These are phyloP conservation scores for Synergus umbraculus DNA, from an alignment of 2,888 invertebrate genomes.

Conservation along the genomic window DNA sequence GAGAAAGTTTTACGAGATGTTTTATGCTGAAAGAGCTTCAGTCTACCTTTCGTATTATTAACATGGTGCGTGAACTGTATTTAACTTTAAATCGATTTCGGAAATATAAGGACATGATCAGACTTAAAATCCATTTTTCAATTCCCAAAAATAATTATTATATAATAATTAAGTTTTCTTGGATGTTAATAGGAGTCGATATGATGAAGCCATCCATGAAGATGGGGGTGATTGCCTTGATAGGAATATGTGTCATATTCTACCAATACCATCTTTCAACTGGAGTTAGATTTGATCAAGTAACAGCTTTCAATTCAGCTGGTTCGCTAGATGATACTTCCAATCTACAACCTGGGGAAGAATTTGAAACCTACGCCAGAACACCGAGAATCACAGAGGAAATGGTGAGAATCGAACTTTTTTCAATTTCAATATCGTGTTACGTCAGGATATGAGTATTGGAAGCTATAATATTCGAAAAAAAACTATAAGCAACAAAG, in stretches of 20 bases:
- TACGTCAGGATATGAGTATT: constrained; percentile 2
- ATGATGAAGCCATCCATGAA: constrained; percentile 81
- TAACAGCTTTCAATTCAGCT: constrained; percentile 65
- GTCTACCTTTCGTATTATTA: constrained; percentile 11
- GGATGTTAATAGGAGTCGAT: constrained; percentile 56
- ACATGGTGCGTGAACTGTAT: not conserved
- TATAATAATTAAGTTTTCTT: not conserved
- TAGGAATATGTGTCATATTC: constrained; percentile 82
- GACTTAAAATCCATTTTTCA: not conserved
- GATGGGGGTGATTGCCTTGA: constrained; percentile 83
- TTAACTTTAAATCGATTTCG: not conserved
- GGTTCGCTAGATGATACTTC: constrained; percentile 61
- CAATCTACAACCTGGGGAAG: constrained; percentile 63
- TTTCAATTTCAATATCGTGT: constrained; percentile 33
- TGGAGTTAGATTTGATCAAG: constrained; percentile 71
- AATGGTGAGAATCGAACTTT: constrained; percentile 58
- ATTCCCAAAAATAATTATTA: not conserved
- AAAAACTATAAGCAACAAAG: not conserved
- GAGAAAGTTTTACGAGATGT: not conserved
- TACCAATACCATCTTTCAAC: constrained; percentile 83
- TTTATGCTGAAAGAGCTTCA: not conserved
- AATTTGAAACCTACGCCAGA: constrained; percentile 60
- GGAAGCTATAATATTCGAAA: constrained; percentile 2
- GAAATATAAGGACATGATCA: not conserved
- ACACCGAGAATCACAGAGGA: constrained; percentile 65